These are phyloP conservation scores for Cremastobaeus sp. DNA, from an alignment of 2,888 invertebrate genomes.

Conservation along the genomic window DNA sequence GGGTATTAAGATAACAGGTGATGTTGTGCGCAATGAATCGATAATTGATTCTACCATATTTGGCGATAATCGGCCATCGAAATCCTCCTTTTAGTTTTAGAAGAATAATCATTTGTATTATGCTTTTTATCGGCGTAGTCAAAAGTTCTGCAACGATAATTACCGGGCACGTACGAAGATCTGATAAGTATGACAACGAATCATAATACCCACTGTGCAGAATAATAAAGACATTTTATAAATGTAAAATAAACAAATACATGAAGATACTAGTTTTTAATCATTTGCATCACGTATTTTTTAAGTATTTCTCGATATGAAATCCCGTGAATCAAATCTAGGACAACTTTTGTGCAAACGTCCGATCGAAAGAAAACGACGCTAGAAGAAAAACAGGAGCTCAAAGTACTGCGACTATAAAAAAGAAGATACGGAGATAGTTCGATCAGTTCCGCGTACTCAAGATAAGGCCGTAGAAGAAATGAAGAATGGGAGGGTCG, in stretches of 20 bases:
- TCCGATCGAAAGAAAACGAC: constrained; percentile 22
- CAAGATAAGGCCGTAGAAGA: constrained; percentile 42
- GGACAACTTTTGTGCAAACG: not conserved
- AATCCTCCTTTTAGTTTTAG: no score
- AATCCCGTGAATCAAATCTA: not conserved
- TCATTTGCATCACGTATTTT: no score
- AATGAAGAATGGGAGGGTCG: constrained; percentile 24
- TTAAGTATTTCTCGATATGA: not conserved
- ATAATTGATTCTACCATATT: constrained; percentile 34
- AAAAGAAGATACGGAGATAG: constrained; percentile 37
- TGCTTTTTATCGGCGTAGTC: no score
- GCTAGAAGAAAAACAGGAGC: constrained; percentile 31
- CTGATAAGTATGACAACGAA: not conserved
- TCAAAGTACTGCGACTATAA: constrained; percentile 13
- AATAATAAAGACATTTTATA: no score
- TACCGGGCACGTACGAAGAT: no score
- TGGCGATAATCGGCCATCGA: constrained; percentile 16
- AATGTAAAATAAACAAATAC: no score
- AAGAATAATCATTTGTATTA: no score
- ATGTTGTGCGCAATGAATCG: constrained; percentile 39
- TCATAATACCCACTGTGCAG: no score
- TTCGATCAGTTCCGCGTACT: constrained; percentile 44
- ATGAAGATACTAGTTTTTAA: no score
- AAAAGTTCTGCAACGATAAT: no score
- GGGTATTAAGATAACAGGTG: constrained; percentile 46